phyloP scores from a whole-genome alignment of 2,888 invertebrate genomes.

The Acanthosepion lycidas region DNA sequence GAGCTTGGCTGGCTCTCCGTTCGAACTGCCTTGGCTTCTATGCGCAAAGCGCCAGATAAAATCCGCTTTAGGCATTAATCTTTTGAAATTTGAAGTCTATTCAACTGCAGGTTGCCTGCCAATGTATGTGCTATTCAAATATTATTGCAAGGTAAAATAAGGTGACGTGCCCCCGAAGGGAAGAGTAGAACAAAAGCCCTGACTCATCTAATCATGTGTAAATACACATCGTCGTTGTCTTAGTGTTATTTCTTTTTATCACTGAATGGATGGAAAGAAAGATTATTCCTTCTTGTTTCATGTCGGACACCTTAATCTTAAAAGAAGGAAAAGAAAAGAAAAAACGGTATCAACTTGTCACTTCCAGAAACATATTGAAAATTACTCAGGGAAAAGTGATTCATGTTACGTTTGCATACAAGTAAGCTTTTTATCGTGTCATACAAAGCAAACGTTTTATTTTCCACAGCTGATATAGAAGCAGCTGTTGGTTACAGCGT shows the following conservation, averaged over 20 bases:
- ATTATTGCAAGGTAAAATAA: neutral
- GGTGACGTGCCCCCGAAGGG: neutral
- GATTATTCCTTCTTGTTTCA: neutral
- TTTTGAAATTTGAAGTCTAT: neutral
- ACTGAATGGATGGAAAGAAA: neutral
- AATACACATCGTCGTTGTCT: neutral
- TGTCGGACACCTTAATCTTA: neutral
- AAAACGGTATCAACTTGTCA: neutral
- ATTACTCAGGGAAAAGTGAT: neutral
- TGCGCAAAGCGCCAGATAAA: neutral
- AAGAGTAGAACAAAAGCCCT: neutral
- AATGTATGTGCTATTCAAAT: neutral
- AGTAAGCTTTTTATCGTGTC: neutral
- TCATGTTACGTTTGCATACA: neutral
- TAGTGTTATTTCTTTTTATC: neutral
- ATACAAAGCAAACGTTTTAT: neutral
- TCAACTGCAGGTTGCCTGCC: neutral
- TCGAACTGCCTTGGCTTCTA: neutral
- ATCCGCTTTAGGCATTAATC: slow-evolving; percentile 33
- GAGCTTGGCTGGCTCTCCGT: neutral
- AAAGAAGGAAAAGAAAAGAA: neutral
- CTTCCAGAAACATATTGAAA: neutral
- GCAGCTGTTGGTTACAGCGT: no score
- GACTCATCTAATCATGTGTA: slow-evolving; percentile 20
- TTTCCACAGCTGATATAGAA: neutral